Conservation (phyloP, 2,797 vertebrate genomes). For the Meda fulgida region DNA sequence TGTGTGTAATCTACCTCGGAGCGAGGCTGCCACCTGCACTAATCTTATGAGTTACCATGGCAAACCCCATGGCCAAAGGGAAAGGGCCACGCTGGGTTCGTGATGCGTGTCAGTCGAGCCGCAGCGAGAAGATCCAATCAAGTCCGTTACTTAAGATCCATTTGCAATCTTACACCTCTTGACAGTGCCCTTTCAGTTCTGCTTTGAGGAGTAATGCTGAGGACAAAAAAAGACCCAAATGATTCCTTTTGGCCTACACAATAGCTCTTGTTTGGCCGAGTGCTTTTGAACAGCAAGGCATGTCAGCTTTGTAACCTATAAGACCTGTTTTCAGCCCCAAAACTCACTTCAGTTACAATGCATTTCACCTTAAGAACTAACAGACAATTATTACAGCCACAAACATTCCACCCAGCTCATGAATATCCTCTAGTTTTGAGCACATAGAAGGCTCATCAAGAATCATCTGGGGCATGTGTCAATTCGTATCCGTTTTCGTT, state of each 20-base stretch:
- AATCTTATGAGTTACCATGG: constrained; percentile 52
- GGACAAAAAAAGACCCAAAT: constrained; percentile 21
- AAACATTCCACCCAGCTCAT: neutral
- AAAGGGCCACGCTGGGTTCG: constrained; percentile 19
- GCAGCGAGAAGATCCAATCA: constrained; percentile 19
- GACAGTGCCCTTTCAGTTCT: constrained; percentile 10
- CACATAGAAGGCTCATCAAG: neutral
- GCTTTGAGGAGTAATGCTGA: constrained; percentile 13
- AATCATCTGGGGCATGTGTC: neutral
- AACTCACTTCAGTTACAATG: neutral
- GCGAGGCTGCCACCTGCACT: constrained; percentile 21
- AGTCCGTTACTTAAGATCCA: constrained; percentile 38
- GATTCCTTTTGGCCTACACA: constrained; percentile 21
- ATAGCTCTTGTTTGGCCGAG: neutral
- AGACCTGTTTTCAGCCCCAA: neutral
- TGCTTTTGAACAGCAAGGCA: constrained; percentile 1
- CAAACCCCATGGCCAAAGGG: constrained; percentile 38
- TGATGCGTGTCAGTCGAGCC: constrained; percentile 7
- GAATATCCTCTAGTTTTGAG: neutral
- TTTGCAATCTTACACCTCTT: constrained; percentile 36
- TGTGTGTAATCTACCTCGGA: constrained; percentile 23
- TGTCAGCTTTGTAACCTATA: constrained; percentile 26
- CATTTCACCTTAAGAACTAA: neutral
- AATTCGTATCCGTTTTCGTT: neutral
- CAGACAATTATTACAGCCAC: neutral